Evolutionary conservation across 2,113 vertebrate species (phyloP).

Genomic region (Hyperopisus bebe): DNA sequence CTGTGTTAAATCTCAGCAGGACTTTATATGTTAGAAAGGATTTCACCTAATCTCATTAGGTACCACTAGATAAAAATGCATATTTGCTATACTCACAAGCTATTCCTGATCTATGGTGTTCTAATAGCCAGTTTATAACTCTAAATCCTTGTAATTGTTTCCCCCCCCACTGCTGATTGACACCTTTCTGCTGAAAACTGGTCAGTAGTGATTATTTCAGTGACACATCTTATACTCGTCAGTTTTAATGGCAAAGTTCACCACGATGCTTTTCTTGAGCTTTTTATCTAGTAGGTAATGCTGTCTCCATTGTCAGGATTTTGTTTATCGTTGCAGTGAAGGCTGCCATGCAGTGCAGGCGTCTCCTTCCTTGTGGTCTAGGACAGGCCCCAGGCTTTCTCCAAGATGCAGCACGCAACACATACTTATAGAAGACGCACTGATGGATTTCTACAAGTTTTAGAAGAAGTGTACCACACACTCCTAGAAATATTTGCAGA

Average conservation of each 20-base stretch:
- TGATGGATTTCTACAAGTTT: not conserved
- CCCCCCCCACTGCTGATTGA: not conserved
- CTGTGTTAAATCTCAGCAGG: not conserved
- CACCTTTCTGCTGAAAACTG: not conserved
- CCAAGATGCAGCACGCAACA: not conserved
- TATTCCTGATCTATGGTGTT: not conserved
- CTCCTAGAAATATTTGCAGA: not conserved
- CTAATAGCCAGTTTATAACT: not conserved
- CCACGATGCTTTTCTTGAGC: not conserved
- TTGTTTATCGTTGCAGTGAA: not conserved
- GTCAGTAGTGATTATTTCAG: not conserved
- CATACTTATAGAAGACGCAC: not conserved
- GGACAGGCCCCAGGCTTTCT: not conserved
- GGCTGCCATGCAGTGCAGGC: not conserved
- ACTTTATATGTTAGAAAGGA: not conserved
- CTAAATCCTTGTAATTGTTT: not conserved
- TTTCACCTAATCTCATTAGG: not conserved
- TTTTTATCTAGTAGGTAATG: not conserved
- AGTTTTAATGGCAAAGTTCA: slow-evolving; percentile 10
- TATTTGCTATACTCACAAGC: not conserved
- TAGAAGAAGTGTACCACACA: not conserved
- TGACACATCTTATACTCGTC: not conserved
- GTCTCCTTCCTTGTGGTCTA: not conserved
- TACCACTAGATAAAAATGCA: not conserved
- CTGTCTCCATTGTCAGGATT: not conserved